phyloP scores from a whole-genome alignment of 2,113 vertebrate genomes.

The Pangasianodon gigas region DNA sequence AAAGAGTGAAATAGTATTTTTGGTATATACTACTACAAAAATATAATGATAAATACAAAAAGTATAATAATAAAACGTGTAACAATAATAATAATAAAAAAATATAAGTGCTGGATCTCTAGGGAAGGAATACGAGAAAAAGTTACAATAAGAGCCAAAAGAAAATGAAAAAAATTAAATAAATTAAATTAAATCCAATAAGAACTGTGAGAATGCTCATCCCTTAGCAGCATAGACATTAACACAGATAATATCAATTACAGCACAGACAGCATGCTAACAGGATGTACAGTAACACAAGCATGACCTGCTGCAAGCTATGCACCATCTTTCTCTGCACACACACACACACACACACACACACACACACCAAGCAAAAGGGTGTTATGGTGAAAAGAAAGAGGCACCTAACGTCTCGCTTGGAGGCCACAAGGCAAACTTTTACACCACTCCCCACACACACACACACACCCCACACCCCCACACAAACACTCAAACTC shows the following conservation, averaged over 20 bases:
- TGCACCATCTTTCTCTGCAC: background rate
- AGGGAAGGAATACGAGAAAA: background rate
- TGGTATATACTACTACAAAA: too few relatives aligned
- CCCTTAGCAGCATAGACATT: background rate
- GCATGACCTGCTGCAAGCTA: slow-evolving; percentile 13
- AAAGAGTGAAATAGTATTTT: background rate
- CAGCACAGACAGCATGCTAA: background rate
- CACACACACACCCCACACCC: background rate
- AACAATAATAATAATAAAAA: too few relatives aligned
- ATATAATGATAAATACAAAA: background rate
- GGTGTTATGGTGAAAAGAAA: slow-evolving; percentile 7
- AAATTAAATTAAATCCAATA: background rate
- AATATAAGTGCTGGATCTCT: background rate
- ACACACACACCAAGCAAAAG: slow-evolving; percentile 10
- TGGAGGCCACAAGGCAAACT: background rate
- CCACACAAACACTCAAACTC: background rate
- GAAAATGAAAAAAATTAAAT: background rate
- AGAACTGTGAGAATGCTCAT: background rate
- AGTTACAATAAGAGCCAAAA: background rate
- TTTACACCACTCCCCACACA: background rate
- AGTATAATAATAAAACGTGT: too few relatives aligned
- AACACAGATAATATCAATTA: background rate
- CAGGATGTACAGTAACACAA: slow-evolving; percentile 10
- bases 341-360: slow-evolving; percentile 5
- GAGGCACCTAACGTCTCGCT: background rate